Evolutionary conservation across 92 coral and sea anemone species (phyloP).

Genomic region (Zoanthus sociatus): DNA sequence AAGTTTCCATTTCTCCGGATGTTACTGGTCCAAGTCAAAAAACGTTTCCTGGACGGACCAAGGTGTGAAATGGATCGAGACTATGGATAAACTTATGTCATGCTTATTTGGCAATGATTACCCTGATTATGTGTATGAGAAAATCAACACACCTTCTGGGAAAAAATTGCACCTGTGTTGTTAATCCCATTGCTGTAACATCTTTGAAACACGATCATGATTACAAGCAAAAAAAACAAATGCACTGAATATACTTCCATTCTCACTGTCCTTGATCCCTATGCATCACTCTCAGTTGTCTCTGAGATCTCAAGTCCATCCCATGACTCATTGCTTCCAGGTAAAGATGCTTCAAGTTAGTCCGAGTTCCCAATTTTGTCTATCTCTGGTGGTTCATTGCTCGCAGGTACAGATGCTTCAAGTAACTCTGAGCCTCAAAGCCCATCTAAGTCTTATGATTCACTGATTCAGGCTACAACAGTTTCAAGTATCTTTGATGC

Average conservation of each 20-base stretch:
- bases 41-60: background rate
- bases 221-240: background rate
- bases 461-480: background rate
- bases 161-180: background rate
- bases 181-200: background rate
- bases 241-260: no score
- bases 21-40: background rate
- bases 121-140: background rate
- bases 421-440: no score
- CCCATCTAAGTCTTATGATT: background rate
- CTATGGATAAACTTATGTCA: background rate
- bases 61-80: background rate
- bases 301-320: no score
- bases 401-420: no score
- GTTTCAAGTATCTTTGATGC: background rate
- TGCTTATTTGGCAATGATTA: background rate
- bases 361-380: background rate
- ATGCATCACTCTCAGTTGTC: background rate
- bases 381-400: no score
- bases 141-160: background rate
- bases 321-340: constrained; percentile 9
- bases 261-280: no score
- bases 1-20: constrained; percentile 15
- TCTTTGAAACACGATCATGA: background rate
- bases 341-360: background rate